phyloP scores from a whole-genome alignment of 1,140 invertebrate species.

The Steinernema khuongi region DNA sequence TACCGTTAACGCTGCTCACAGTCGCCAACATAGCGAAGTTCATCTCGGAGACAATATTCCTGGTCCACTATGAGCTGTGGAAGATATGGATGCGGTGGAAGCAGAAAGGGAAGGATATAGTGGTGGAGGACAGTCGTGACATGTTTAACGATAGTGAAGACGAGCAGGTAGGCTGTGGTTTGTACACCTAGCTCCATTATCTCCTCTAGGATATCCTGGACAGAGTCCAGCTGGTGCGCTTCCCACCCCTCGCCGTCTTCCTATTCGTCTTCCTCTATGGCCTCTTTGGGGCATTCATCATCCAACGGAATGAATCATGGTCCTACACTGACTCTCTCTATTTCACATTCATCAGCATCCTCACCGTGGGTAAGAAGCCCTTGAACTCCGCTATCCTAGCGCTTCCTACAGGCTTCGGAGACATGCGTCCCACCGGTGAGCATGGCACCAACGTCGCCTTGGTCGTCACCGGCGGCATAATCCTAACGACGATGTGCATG shows the following conservation, averaged over 20 bases:
- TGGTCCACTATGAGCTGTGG: slow-evolving; percentile 51
- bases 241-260: slow-evolving; percentile 55
- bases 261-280: slow-evolving; percentile 54
- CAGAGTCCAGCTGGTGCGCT: slow-evolving; percentile 51
- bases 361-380: slow-evolving; percentile 50
- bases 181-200: slow-evolving; percentile 15
- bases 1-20: slow-evolving; percentile 56
- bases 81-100: slow-evolving; percentile 49
- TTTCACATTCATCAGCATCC: slow-evolving; percentile 56
- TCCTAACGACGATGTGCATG: slow-evolving; percentile 58
- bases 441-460: slow-evolving; percentile 45
- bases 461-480: slow-evolving; percentile 50
- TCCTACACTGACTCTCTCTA: slow-evolving; percentile 54
- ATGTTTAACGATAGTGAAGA: slow-evolving; percentile 54
- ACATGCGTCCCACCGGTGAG: slow-evolving; percentile 49
- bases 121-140: slow-evolving; percentile 36
- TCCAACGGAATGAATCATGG: slow-evolving; percentile 50
- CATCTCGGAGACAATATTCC: slow-evolving; percentile 45
- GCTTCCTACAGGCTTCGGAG: slow-evolving; percentile 48
- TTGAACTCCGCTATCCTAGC: not conserved
- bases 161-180: slow-evolving; percentile 40
- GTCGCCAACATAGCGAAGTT: slow-evolving; percentile 57
- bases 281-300: slow-evolving; percentile 49
- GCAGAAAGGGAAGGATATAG: slow-evolving; percentile 23
- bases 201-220: slow-evolving; percentile 50